Evolutionary conservation across 2,797 vertebrate species (phyloP).

Genomic region (Mergus octosetaceus): DNA sequence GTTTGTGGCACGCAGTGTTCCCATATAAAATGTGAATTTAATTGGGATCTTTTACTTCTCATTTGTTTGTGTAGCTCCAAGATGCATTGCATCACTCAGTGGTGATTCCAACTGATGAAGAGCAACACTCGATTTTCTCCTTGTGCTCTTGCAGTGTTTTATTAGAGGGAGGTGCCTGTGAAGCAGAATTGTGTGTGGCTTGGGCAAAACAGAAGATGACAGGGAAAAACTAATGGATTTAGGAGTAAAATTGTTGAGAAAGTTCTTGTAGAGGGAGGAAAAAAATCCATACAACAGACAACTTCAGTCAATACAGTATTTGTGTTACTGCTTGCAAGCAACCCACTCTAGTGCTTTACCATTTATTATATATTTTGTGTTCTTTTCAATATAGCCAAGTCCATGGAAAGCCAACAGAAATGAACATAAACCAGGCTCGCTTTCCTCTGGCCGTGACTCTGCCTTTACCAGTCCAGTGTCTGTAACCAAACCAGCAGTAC

Average conservation of each 20-base stretch:
- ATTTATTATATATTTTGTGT: not conserved
- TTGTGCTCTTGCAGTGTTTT: not conserved
- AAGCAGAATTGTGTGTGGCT: not conserved
- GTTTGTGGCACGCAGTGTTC: not conserved
- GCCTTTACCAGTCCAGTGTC: conserved; percentile 97
- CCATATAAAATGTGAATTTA: not conserved
- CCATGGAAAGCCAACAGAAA: conserved; percentile 94
- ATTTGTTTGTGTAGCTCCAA: not conserved
- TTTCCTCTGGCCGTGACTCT: conserved; percentile 93
- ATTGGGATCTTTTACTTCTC: not conserved
- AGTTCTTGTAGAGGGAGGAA: not conserved
- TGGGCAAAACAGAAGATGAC: not conserved
- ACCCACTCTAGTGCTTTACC: not conserved
- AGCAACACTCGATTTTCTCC: not conserved
- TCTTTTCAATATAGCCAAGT: conserved; percentile 78
- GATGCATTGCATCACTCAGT: not conserved
- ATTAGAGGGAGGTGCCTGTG: not conserved
- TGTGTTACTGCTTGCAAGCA: not conserved
- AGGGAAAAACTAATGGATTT: not conserved
- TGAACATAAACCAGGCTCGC: conserved; percentile 92
- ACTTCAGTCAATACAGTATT: not conserved
- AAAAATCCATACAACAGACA: not conserved
- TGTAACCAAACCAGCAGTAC: conserved; percentile 92
- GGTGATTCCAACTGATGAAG: not conserved
- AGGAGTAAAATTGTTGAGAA: not conserved